Conservation (phyloP, 2,113 vertebrate species). For the Ameiurus melas region DNA sequence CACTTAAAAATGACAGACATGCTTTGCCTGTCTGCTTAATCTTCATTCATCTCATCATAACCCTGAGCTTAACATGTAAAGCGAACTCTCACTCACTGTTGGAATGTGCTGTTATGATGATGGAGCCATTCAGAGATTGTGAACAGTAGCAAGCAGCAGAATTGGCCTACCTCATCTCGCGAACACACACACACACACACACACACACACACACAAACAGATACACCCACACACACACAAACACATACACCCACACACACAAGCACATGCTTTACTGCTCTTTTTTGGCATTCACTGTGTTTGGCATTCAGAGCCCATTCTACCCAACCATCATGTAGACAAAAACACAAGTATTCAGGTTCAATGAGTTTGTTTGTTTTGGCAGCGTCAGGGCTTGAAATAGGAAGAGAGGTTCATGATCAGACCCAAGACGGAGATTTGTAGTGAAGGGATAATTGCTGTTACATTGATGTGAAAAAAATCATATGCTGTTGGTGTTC, state of each 20-base stretch:
- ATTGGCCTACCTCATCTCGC: slow-evolving; percentile 1
- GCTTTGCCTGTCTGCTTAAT: slow-evolving; percentile 15
- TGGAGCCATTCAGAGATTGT: slow-evolving; percentile 19
- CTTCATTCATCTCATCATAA: neutral
- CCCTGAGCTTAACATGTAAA: slow-evolving; percentile 26
- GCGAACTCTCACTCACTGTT: neutral
- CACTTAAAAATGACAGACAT: slow-evolving; percentile 25
- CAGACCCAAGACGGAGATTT: slow-evolving; percentile 2
- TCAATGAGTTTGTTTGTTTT: slow-evolving; percentile 43
- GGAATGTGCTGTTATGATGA: slow-evolving; percentile 25
- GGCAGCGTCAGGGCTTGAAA: neutral
- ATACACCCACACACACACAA: neutral
- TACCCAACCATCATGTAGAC: slow-evolving; percentile 11
- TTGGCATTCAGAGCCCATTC: slow-evolving; percentile 7
- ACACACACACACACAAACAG: neutral
- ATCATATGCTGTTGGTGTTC: neutral
- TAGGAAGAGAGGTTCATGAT: neutral
- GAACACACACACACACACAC: neutral
- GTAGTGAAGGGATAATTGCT: slow-evolving; percentile 4
- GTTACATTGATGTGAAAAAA: neutral
- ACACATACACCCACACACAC: neutral
- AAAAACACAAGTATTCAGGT: slow-evolving; percentile 20
- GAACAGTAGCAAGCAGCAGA: slow-evolving; percentile 25
- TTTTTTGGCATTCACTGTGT: neutral
- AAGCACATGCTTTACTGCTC: neutral